Evolutionary conservation across 2,113 vertebrate species (phyloP).

Genomic region (Lophius piscatorius): DNA sequence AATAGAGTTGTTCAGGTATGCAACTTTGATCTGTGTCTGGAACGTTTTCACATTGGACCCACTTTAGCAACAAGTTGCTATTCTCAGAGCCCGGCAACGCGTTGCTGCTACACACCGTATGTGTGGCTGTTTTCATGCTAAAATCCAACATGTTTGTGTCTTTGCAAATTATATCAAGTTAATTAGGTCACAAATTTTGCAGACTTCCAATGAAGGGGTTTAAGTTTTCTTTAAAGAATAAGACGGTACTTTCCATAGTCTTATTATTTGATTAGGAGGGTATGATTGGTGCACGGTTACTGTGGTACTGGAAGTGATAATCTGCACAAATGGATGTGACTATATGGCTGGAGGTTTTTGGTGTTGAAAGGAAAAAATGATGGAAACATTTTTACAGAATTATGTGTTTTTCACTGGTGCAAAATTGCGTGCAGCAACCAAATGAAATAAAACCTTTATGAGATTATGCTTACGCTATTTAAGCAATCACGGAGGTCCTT

Average conservation of each 20-base stretch:
- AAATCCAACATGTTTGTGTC: neutral
- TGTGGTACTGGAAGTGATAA: constrained; percentile 32
- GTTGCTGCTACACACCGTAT: neutral
- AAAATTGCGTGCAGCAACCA: neutral
- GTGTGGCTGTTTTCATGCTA: neutral
- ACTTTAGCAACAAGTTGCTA: constrained; percentile 64
- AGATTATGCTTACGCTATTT: neutral
- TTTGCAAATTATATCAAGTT: neutral
- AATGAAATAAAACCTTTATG: neutral
- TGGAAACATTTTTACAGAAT: neutral
- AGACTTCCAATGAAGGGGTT: neutral
- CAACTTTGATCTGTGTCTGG: constrained; percentile 69
- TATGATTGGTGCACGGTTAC: constrained; percentile 19
- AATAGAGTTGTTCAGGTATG: constrained; percentile 71
- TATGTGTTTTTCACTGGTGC: neutral
- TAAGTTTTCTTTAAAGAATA: constrained; percentile 7
- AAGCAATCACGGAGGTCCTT: no score
- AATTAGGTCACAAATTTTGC: neutral
- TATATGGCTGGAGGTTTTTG: neutral
- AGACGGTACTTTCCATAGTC: constrained; percentile 2
- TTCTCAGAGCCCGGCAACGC: constrained; percentile 28
- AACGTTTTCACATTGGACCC: constrained; percentile 69
- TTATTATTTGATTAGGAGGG: constrained; percentile 50
- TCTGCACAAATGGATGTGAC: neutral
- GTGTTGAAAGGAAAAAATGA: neutral